Evolutionary conservation across 2,797 vertebrate species (phyloP).

Genomic region (Micromesistius poutassou): DNA sequence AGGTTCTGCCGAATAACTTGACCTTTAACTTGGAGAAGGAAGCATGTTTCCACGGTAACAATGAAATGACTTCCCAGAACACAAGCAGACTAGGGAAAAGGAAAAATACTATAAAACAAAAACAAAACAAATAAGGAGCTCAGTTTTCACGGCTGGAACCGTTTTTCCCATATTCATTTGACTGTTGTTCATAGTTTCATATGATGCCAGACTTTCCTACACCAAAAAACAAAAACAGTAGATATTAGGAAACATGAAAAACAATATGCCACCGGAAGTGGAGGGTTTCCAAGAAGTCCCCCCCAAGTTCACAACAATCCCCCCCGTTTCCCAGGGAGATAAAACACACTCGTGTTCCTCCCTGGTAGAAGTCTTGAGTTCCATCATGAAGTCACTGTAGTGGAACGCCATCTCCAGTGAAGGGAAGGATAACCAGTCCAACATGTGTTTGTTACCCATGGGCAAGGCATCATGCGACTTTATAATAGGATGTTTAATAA

Average conservation of each 20-base stretch:
- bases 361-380: neutral
- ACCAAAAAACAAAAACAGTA: neutral
- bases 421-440: neutral
- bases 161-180: neutral
- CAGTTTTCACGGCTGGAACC: neutral
- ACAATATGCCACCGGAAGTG: neutral
- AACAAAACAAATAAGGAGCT: neutral
- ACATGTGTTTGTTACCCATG: neutral
- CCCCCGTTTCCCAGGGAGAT: neutral
- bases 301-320: neutral
- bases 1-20: conserved; percentile 6
- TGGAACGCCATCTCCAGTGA: neutral
- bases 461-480: no score
- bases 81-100: neutral
- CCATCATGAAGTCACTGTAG: neutral
- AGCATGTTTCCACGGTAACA: conserved; percentile 9
- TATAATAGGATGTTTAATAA: no score
- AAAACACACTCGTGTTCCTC: neutral
- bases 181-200: neutral
- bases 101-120: neutral
- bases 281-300: neutral
- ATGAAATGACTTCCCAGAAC: neutral
- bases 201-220: neutral
- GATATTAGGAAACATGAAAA: neutral
- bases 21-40: conserved; percentile 11